Evolutionary conservation across 1,140 invertebrate genomes (phyloP).

Genomic region (Leptopilina boulardi): DNA sequence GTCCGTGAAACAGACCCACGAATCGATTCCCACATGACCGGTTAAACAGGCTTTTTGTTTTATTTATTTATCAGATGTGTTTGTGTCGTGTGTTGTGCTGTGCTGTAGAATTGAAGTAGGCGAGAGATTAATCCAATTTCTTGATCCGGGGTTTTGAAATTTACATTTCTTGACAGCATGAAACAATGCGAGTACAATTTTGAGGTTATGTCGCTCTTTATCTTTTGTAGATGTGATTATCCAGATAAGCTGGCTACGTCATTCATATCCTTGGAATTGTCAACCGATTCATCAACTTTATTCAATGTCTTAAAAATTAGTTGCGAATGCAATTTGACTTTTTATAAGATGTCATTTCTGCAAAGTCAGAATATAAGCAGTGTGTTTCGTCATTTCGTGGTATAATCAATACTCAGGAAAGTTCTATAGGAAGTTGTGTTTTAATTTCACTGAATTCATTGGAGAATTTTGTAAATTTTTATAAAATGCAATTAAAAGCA

Average conservation of each 20-base stretch:
- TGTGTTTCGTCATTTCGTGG: not conserved
- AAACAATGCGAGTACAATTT: not conserved
- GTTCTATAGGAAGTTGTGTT: slow-evolving; percentile 4
- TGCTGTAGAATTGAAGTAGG: not conserved
- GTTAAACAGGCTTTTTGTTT: slow-evolving; percentile 21
- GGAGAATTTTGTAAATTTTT: not conserved
- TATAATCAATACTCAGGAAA: slow-evolving; percentile 8
- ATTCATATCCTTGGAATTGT: not conserved
- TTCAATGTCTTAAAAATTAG: not conserved
- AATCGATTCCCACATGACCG: slow-evolving; percentile 23
- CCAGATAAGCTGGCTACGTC: not conserved
- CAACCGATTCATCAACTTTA: not conserved
- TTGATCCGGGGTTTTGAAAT: not conserved
- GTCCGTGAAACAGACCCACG: slow-evolving; percentile 26
- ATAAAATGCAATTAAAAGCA: not conserved
- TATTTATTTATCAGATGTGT: slow-evolving; percentile 7
- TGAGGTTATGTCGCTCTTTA: slow-evolving; percentile 24
- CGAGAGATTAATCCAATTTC: not conserved
- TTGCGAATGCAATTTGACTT: not conserved
- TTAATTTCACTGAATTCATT: not conserved
- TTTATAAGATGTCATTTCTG: not conserved
- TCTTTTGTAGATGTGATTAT: slow-evolving; percentile 19
- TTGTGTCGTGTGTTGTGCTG: slow-evolving; percentile 4
- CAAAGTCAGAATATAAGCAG: not conserved
- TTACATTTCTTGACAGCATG: not conserved